Conservation (phyloP, 2,113 vertebrate genomes). For the Sapayoa aenigma region DNA sequence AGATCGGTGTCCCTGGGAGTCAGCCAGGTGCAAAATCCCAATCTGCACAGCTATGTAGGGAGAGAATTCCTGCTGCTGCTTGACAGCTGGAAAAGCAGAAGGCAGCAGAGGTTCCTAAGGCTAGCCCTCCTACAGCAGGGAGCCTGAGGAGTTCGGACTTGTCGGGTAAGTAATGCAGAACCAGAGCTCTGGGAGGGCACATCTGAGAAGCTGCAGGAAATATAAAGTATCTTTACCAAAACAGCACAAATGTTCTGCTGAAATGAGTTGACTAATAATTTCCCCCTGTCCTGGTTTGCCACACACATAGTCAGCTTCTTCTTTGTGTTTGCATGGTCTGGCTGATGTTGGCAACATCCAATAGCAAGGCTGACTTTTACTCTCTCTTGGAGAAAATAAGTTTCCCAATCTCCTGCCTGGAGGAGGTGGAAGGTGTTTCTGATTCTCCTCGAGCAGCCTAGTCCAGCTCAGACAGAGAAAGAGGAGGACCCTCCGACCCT, state of each 20-base stretch:
- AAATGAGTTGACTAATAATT: background rate
- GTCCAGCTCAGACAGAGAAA: background rate
- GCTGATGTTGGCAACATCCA: background rate
- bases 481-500: background rate
- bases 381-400: background rate
- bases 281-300: background rate
- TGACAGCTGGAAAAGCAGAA: conserved; percentile 9
- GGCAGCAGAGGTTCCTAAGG: background rate
- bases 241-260: conserved; percentile 10
- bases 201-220: conserved; percentile 8
- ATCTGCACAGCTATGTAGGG: background rate
- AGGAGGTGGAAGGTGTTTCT: background rate
- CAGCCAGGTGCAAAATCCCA: background rate
- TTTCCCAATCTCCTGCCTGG: background rate
- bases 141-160: background rate
- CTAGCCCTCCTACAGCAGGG: background rate
- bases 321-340: background rate
- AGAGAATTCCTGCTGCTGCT: background rate
- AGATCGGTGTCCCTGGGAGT: background rate
- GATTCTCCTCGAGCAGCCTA: background rate
- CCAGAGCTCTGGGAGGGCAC: background rate
- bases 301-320: background rate
- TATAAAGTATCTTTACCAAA: background rate
- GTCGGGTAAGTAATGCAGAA: background rate
- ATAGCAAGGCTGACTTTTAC: background rate